A percentile compares a stretch with the other conserved stretches of the same genome.
Evolutionary conservation across 2,797 vertebrate species (phyloP).

Genomic region (Agapornis canus): DNA sequence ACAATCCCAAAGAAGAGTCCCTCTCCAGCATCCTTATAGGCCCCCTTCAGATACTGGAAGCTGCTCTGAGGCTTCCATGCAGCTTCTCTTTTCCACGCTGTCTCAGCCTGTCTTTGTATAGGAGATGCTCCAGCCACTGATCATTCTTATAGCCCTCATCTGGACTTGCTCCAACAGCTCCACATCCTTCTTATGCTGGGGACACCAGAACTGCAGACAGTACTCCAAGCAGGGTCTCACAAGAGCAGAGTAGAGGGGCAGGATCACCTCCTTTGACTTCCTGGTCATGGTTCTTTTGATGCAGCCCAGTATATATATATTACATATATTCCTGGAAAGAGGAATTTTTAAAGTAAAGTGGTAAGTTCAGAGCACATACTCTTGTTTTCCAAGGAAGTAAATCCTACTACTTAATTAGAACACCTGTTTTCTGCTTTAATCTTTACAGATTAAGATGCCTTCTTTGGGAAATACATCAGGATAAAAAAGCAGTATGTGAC

Average conservation of each 20-base stretch:
- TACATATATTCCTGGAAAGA: background rate
- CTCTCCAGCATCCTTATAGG: background rate
- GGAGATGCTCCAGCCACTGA: background rate
- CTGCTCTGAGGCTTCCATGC: background rate
- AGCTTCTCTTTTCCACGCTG: background rate
- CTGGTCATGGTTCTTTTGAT: background rate
- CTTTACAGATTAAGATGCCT: background rate
- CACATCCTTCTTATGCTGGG: background rate
- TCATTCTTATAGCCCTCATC: background rate
- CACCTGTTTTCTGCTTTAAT: background rate
- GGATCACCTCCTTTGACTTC: background rate
- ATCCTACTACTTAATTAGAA: background rate
- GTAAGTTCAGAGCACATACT: background rate
- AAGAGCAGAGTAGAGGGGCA: background rate
- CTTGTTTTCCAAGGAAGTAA: background rate
- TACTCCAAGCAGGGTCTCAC: background rate
- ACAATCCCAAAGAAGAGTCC: background rate
- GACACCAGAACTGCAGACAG: background rate
- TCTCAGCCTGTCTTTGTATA: background rate
- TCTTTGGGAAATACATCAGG: background rate
- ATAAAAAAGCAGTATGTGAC: background rate
- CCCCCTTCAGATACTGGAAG: background rate
- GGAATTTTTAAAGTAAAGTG: background rate
- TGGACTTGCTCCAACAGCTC: background rate
- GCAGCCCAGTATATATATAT: background rate